phyloP scores from a whole-genome alignment of 2,113 vertebrate genomes.

The Corapipo altera region DNA sequence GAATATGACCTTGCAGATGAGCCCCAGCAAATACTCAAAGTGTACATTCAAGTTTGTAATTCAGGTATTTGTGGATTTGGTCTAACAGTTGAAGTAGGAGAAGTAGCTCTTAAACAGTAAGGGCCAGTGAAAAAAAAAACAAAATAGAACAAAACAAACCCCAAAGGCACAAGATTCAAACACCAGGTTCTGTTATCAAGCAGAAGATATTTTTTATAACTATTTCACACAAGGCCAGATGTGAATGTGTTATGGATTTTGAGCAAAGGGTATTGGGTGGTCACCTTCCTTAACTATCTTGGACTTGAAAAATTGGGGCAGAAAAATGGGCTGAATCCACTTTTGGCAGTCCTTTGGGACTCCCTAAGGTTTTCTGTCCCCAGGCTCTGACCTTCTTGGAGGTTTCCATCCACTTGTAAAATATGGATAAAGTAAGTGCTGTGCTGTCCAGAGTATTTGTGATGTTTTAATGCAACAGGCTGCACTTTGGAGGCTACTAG shows the following conservation, averaged over 20 bases:
- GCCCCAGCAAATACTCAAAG: not conserved
- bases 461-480: not conserved
- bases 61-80: not conserved
- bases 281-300: not conserved
- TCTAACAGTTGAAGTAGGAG: not conserved
- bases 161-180: not conserved
- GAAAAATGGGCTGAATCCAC: not conserved
- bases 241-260: not conserved
- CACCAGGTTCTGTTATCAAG: not conserved
- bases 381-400: not conserved
- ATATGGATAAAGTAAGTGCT: not conserved
- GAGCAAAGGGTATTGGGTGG: not conserved
- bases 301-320: not conserved
- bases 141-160: not conserved
- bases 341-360: not conserved
- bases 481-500: not conserved
- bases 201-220: not conserved
- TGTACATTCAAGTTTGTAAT: not conserved
- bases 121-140: not conserved
- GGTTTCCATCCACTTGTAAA: not conserved
- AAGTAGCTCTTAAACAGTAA: not conserved
- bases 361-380: not conserved
- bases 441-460: fast-evolving
- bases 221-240: not conserved
- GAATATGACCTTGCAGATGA: not conserved